Conservation (phyloP, 2,888 invertebrate genomes). For the Mycogona germanica region DNA sequence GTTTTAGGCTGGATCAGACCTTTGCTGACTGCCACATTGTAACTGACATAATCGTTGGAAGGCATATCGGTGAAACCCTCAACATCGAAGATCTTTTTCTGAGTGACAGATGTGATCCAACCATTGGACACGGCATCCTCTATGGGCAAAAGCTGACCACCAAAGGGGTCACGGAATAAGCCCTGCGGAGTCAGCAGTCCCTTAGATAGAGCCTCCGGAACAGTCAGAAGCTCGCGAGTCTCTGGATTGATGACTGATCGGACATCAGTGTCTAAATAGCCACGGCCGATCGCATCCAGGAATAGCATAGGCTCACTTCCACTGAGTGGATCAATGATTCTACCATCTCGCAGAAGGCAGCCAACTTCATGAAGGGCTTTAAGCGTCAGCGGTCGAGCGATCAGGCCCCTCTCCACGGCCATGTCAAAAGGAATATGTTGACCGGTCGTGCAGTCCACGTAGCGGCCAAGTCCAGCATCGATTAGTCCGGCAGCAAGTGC, state of each 20-base stretch:
- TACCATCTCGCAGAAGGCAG: conserved; percentile 60
- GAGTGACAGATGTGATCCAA: conserved; percentile 70
- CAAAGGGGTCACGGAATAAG: conserved; percentile 59
- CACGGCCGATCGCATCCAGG: conserved; percentile 71
- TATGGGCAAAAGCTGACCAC: conserved; percentile 58
- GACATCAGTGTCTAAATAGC: conserved; percentile 70
- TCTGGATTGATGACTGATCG: conserved; percentile 74
- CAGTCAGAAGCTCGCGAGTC: conserved; percentile 62
- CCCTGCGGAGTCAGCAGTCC: conserved; percentile 65
- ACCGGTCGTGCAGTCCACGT: conserved; percentile 56
- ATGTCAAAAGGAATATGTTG: conserved; percentile 66
- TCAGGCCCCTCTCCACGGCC: conserved; percentile 65
- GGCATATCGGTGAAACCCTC: conserved; percentile 77
- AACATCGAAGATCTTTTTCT: conserved; percentile 81
- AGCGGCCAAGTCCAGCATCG: conserved; percentile 69
- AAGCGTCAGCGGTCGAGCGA: conserved; percentile 82
- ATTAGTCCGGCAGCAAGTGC: conserved; percentile 66
- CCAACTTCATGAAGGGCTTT: conserved; percentile 70
- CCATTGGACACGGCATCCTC: conserved; percentile 82
- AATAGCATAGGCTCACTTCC: conserved; percentile 56
- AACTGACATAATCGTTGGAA: conserved; percentile 66
- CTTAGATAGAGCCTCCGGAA: conserved; percentile 69
- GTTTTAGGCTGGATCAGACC: conserved; percentile 58
- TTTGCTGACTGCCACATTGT: conserved; percentile 65
- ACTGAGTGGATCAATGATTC: conserved; percentile 68